Conservation (phyloP, 92 coral and sea anemone species). For the Parazoanthus darwini region DNA sequence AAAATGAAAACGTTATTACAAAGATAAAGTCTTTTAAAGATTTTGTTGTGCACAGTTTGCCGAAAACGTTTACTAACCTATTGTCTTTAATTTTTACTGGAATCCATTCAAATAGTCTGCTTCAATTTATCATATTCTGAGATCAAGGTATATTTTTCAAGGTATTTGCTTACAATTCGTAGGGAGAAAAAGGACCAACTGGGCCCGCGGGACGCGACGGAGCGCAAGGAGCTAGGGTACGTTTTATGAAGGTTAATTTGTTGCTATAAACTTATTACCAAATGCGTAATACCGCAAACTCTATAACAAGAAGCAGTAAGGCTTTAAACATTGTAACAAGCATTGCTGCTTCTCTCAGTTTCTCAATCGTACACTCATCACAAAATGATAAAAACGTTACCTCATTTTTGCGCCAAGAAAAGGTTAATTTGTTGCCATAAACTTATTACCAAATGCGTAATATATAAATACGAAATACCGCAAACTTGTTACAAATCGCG, state of each 20-base stretch:
- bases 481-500: too few species aligned
- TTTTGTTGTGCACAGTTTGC: too few species aligned
- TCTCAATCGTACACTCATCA: not conserved
- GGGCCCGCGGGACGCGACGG: conserved; percentile 26
- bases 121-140: not conserved
- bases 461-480: too few species aligned
- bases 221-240: conserved; percentile 19
- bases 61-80: too few species aligned
- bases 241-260: too few species aligned
- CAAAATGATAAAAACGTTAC: too few species aligned
- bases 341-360: not conserved
- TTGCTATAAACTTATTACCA: too few species aligned
- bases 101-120: not conserved
- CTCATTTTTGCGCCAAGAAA: too few species aligned
- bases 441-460: too few species aligned
- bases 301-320: too few species aligned
- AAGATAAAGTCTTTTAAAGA: not conserved
- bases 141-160: not conserved
- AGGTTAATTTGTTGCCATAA: too few species aligned
- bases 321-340: not conserved
- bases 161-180: not conserved
- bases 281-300: too few species aligned
- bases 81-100: not conserved
- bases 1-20: not conserved
- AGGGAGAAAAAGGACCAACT: conserved; percentile 18